phyloP scores from a whole-genome alignment of 2,113 vertebrate species.

The Suricata suricatta region DNA sequence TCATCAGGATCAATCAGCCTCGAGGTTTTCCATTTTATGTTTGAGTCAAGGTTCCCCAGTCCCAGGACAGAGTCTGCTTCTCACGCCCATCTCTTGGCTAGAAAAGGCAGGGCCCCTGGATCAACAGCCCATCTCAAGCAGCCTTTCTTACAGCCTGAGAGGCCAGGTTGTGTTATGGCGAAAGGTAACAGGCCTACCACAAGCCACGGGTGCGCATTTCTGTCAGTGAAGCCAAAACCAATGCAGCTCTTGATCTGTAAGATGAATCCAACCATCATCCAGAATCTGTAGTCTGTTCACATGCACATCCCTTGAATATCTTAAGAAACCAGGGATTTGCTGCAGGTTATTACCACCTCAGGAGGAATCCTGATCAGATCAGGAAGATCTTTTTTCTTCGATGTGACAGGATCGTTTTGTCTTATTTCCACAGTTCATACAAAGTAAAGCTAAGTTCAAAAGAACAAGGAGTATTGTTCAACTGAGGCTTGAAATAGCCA shows the following conservation, averaged over 20 bases:
- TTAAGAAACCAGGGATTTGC: not conserved
- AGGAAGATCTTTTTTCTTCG: not conserved
- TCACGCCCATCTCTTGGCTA: not conserved
- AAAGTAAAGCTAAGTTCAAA: constrained; percentile 36
- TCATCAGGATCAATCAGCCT: not conserved
- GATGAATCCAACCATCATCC: not conserved
- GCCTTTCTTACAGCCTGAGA: not conserved
- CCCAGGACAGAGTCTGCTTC: not conserved
- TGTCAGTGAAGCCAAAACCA: not conserved
- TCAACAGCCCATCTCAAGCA: not conserved
- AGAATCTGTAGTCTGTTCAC: not conserved
- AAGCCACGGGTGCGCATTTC: not conserved
- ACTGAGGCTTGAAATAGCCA: not conserved
- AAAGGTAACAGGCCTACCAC: not conserved
- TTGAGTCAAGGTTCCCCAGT: not conserved
- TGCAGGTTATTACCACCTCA: not conserved
- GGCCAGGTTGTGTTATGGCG: not conserved
- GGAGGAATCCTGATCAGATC: not conserved
- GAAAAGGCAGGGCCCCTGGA: not conserved
- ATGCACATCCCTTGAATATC: not conserved
- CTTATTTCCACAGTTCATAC: not conserved
- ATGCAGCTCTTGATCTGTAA: not conserved
- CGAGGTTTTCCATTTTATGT: not conserved
- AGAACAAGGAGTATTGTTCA: not conserved
- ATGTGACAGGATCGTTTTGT: not conserved